Evolutionary conservation across 2,113 vertebrate genomes (phyloP).

Genomic region (Rhea pennata): DNA sequence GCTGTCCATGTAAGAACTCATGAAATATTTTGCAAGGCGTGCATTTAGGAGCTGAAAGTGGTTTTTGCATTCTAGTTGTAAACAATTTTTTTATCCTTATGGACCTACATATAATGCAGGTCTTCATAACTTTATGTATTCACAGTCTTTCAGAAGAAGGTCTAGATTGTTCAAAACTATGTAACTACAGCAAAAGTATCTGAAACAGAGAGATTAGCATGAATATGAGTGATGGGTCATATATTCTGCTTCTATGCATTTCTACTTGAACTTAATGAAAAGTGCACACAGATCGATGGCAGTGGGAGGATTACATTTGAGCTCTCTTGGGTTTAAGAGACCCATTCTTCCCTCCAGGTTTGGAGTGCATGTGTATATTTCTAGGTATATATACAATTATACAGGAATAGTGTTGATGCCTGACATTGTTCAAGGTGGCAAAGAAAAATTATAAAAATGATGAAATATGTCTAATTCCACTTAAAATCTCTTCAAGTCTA

Average conservation of each 20-base stretch:
- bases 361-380: neutral
- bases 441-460: neutral
- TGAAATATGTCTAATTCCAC: neutral
- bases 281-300: neutral
- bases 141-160: neutral
- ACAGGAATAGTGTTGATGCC: neutral
- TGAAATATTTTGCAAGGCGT: neutral
- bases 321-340: neutral
- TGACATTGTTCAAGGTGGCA: neutral
- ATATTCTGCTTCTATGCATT: neutral
- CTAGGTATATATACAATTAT: neutral
- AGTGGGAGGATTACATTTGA: neutral
- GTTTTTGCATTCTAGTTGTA: neutral
- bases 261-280: neutral
- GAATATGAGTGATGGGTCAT: neutral
- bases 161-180: neutral
- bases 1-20: neutral
- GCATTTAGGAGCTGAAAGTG: neutral
- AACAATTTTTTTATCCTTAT: neutral
- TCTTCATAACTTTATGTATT: neutral
- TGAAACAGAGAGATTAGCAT: neutral
- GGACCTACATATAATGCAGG: neutral
- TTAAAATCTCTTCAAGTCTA: neutral
- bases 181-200: neutral
- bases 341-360: neutral